A percentile compares a stretch with the other conserved stretches of the same genome.
These are phyloP conservation scores for Leucophora obtusa DNA, from an alignment of 2,888 invertebrate species.

Conservation along the genomic window DNA sequence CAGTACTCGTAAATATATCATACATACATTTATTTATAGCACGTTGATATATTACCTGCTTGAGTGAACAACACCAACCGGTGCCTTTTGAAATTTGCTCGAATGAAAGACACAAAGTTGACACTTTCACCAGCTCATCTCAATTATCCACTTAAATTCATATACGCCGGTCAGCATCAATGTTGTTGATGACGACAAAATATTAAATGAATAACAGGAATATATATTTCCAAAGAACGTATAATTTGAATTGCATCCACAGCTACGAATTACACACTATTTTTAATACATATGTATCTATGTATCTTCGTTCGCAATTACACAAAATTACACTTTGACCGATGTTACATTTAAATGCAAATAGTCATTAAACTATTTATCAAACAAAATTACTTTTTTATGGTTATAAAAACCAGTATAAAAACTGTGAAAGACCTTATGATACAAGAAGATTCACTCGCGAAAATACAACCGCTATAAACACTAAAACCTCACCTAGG, in stretches of 20 bases:
- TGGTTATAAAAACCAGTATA: too few species aligned
- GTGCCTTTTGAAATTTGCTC: not conserved
- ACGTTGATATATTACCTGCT: not conserved
- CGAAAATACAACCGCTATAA: not conserved
- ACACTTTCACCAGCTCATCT: conserved; percentile 18
- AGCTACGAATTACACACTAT: not conserved
- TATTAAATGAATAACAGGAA: conserved; percentile 11
- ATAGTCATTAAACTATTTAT: not conserved
- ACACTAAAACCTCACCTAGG: not conserved
- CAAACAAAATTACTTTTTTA: not conserved
- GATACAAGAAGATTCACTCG: not conserved
- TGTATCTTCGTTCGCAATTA: not conserved
- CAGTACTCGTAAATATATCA: not conserved
- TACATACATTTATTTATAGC: conserved; percentile 18
- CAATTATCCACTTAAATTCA: conserved; percentile 47
- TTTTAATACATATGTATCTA: not conserved
- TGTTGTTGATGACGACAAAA: not conserved
- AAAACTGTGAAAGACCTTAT: too few species aligned
- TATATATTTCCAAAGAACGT: not conserved
- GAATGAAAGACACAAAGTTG: conserved; percentile 11
- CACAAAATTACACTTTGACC: not conserved
- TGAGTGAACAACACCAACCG: not conserved
- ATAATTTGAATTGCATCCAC: not conserved
- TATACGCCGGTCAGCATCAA: conserved; percentile 20
- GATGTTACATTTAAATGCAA: not conserved